A percentile compares a stretch with the other conserved stretches of the same genome.
Conservation (phyloP, 2,888 invertebrate genomes). For the Glaucopsyche alexis region DNA sequence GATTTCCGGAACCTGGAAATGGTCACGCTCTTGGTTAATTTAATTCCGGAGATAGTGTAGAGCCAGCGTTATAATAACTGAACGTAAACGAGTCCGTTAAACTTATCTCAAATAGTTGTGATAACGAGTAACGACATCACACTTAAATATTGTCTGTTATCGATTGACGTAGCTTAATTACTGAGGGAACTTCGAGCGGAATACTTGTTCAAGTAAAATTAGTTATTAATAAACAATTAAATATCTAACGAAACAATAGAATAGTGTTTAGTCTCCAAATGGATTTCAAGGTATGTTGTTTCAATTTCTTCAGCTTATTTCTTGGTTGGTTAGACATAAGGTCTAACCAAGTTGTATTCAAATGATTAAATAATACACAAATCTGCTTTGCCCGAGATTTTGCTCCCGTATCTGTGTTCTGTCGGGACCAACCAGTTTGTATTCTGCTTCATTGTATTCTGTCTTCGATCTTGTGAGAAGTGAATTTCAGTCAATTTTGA, state of each 20-base stretch:
- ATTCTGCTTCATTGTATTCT: no score
- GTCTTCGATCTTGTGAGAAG: no score
- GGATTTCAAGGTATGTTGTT: neutral
- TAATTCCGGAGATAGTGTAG: neutral
- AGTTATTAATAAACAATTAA: neutral
- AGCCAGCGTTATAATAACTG: neutral
- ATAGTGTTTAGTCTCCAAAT: neutral
- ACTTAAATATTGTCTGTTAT: slow-evolving; percentile 17
- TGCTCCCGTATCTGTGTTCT: no score
- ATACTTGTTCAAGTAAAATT: neutral
- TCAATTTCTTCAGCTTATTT: no score
- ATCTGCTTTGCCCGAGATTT: no score
- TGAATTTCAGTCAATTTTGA: no score
- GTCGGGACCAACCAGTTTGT: no score
- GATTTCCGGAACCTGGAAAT: no score
- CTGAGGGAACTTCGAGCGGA: neutral
- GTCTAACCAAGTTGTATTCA: no score
- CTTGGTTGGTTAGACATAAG: no score
- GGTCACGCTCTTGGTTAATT: no score
- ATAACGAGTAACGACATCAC: slow-evolving; percentile 11
- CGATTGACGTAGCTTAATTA: neutral
- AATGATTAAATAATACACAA: no score
- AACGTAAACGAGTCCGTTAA: neutral
- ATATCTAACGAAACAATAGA: neutral
- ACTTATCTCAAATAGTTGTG: neutral